Evolutionary conservation across 2,797 vertebrate species (phyloP).

Genomic region (Agapornis canus): DNA sequence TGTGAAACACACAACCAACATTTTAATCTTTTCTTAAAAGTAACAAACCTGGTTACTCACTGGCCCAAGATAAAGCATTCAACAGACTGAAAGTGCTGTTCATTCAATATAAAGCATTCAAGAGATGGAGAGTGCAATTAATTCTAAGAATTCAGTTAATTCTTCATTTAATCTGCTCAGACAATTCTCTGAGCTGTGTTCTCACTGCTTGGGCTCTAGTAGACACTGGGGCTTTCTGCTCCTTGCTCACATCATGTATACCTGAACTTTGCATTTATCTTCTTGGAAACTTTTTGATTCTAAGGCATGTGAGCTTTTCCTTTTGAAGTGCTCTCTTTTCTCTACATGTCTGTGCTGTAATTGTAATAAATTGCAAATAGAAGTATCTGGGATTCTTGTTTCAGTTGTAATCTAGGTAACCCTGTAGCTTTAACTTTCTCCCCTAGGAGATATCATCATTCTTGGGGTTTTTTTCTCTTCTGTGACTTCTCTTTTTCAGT

Average conservation of each 20-base stretch:
- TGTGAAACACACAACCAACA: not conserved
- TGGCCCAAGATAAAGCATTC: not conserved
- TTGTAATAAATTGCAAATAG: not conserved
- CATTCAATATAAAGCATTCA: not conserved
- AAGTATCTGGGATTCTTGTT: not conserved
- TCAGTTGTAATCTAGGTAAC: not conserved
- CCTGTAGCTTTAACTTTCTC: not conserved
- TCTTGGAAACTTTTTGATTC: not conserved
- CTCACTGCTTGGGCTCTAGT: not conserved
- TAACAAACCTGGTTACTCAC: not conserved
- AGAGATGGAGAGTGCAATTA: not conserved
- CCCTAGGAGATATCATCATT: not conserved
- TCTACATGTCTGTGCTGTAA: not conserved
- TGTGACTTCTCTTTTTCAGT: constrained; percentile 77
- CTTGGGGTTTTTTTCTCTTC: not conserved
- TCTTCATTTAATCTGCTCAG: not conserved
- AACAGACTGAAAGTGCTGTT: not conserved
- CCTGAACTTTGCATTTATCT: not conserved
- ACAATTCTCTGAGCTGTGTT: not conserved
- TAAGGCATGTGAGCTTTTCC: not conserved
- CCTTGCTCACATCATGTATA: not conserved
- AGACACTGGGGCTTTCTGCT: not conserved
- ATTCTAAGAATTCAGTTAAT: not conserved
- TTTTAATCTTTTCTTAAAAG: not conserved
- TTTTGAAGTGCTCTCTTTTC: not conserved